Percentiles rank a stretch among this genome's conserved stretches.
Conservation (phyloP, 2,797 vertebrate species). For the Arrhamphus sclerolepis region DNA sequence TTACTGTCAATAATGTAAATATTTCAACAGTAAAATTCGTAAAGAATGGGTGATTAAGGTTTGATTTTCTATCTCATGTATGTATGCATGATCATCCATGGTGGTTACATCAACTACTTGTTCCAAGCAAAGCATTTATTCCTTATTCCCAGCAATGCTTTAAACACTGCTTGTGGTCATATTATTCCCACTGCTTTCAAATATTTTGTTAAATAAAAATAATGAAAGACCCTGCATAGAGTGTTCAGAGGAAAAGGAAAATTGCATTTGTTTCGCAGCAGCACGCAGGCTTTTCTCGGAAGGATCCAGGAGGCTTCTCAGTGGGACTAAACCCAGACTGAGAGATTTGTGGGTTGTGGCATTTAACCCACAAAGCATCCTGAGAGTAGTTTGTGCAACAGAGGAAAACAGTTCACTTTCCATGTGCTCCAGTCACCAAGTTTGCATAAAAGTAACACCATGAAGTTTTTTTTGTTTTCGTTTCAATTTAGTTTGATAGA, state of each 20-base stretch:
- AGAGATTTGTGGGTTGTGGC: conserved; percentile 72
- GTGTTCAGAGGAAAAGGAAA: conserved; percentile 47
- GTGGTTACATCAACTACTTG: no score
- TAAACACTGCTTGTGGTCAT: no score
- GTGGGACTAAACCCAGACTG: conserved; percentile 52
- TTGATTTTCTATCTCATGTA: conserved; percentile 2
- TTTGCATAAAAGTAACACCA: conserved; percentile 42
- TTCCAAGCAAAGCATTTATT: no score
- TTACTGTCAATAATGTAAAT: conserved; percentile 44
- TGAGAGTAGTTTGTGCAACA: conserved; percentile 60
- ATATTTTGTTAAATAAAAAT: conserved; percentile 23
- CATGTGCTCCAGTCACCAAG: conserved; percentile 42
- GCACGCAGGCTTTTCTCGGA: conserved; percentile 41
- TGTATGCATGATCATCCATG: no score
- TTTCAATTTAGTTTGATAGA: no score
- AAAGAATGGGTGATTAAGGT: not conserved
- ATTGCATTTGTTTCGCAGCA: conserved; percentile 29
- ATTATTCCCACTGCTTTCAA: not conserved
- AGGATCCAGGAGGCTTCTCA: conserved; percentile 39
- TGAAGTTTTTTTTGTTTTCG: no score
- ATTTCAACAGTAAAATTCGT: conserved; percentile 37
- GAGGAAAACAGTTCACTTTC: conserved; percentile 46
- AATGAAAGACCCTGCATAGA: conserved; percentile 8
- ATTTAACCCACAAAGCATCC: conserved; percentile 68
- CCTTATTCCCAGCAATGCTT: no score